These are phyloP conservation scores for Actias luna DNA, from an alignment of 2,888 invertebrate species.

Conservation along the genomic window DNA sequence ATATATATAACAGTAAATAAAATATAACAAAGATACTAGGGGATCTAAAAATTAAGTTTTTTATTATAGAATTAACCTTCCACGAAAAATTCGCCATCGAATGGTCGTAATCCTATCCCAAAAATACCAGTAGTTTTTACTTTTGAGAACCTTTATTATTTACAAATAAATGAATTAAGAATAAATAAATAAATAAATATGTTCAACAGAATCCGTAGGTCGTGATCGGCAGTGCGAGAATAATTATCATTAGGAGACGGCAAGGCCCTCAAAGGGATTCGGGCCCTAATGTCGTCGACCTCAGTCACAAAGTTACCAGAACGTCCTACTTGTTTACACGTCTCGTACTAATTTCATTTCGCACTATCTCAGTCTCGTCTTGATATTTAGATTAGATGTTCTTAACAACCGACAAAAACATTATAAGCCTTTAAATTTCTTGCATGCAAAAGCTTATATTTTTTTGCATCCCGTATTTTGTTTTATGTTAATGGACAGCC, in stretches of 20 bases:
- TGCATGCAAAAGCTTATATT: too few species aligned
- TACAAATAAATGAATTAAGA: neutral
- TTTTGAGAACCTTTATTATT: neutral
- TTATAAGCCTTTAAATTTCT: too few species aligned
- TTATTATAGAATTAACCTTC: too few species aligned
- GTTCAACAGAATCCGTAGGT: neutral
- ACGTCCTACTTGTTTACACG: conserved; percentile 19
- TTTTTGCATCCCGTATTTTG: too few species aligned
- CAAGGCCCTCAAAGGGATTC: conserved; percentile 27
- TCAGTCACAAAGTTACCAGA: conserved; percentile 19
- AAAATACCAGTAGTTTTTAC: neutral
- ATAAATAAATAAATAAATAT: neutral
- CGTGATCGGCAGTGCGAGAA: conserved; percentile 23
- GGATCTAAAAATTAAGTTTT: too few species aligned
- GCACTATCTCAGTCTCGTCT: neutral
- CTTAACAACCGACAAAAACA: neutral
- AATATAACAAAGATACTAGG: too few species aligned
- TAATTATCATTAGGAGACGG: conserved; percentile 33
- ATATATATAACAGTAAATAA: too few species aligned
- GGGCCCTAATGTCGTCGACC: conserved; percentile 22
- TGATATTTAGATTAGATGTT: too few species aligned
- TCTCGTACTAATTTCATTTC: neutral
- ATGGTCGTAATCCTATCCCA: neutral
- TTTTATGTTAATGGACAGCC: too few species aligned
- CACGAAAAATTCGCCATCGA: too few species aligned